phyloP scores from a whole-genome alignment of 2,113 vertebrate genomes.

The Neogobius melanostomus region DNA sequence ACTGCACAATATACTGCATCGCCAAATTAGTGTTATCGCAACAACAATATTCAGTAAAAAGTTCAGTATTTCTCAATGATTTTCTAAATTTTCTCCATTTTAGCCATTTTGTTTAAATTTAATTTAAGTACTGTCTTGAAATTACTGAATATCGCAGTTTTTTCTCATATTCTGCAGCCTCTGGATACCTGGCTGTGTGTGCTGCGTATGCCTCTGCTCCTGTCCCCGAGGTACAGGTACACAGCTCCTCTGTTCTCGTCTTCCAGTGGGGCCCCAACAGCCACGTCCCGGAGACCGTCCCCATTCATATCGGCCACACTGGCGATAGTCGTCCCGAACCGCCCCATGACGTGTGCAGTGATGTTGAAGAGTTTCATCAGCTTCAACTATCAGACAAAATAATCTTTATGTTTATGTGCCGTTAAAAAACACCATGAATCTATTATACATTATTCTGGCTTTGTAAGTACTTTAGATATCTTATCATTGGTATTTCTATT shows the following conservation, averaged over 20 bases:
- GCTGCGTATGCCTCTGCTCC: conserved; percentile 40
- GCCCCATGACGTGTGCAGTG: conserved; percentile 59
- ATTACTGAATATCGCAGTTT: too few relatives aligned
- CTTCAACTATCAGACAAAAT: conserved; percentile 42
- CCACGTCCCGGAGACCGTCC: conserved; percentile 78
- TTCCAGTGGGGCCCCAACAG: conserved; percentile 84
- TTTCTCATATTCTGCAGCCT: not conserved
- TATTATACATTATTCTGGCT: too few relatives aligned
- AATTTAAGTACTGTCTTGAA: not conserved
- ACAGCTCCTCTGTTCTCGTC: conserved; percentile 76
- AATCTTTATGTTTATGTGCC: too few relatives aligned
- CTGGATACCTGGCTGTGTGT: conserved; percentile 72
- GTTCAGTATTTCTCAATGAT: too few relatives aligned
- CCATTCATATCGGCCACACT: conserved; percentile 79
- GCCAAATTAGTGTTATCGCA: too few relatives aligned
- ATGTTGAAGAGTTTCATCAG: conserved; percentile 52
- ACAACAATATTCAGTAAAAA: too few relatives aligned
- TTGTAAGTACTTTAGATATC: too few relatives aligned
- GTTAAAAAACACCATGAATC: too few relatives aligned
- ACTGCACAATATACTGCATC: too few relatives aligned
- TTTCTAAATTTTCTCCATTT: too few relatives aligned
- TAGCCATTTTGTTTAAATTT: not conserved
- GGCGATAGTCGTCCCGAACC: conserved; percentile 81
- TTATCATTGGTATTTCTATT: too few relatives aligned
- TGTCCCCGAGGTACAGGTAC: conserved; percentile 81